These are phyloP conservation scores for Tanypteryx hageni DNA, from an alignment of 2,888 invertebrate genomes.

Conservation along the genomic window DNA sequence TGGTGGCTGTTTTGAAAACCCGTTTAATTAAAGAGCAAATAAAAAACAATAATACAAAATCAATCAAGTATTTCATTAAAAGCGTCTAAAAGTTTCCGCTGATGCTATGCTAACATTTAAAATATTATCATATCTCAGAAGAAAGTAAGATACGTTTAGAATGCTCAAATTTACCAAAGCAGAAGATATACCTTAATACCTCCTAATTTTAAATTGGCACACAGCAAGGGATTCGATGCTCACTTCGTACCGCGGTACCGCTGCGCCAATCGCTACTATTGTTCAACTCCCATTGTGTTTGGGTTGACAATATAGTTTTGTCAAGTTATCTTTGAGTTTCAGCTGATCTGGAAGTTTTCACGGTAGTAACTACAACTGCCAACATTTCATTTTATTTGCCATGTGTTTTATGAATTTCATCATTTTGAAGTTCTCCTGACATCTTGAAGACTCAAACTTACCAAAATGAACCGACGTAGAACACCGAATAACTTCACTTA, in stretches of 20 bases:
- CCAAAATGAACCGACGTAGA: constrained; percentile 77
- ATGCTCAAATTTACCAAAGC: too few relatives aligned
- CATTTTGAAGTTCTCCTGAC: constrained; percentile 34
- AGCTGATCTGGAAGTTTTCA: not conserved
- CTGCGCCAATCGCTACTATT: not conserved
- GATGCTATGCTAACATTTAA: too few relatives aligned
- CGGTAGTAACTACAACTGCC: not conserved
- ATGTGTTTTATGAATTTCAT: constrained; percentile 33
- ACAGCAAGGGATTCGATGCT: not conserved
- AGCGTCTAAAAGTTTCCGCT: too few relatives aligned
- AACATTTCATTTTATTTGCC: not conserved
- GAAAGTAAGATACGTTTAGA: too few relatives aligned
- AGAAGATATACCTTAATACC: not conserved
- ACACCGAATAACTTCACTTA: constrained; percentile 84
- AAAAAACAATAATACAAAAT: too few relatives aligned
- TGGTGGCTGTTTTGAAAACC: too few relatives aligned
- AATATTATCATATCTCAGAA: too few relatives aligned
- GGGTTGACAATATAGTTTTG: not conserved
- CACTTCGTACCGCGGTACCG: not conserved
- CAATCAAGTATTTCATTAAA: too few relatives aligned
- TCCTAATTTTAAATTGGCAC: not conserved
- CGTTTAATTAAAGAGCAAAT: too few relatives aligned
- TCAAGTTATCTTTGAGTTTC: not conserved
- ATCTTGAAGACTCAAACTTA: not conserved
- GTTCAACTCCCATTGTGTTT: not conserved